phyloP scores from a whole-genome alignment of 1,140 invertebrate species.

The Orchestia grillus region DNA sequence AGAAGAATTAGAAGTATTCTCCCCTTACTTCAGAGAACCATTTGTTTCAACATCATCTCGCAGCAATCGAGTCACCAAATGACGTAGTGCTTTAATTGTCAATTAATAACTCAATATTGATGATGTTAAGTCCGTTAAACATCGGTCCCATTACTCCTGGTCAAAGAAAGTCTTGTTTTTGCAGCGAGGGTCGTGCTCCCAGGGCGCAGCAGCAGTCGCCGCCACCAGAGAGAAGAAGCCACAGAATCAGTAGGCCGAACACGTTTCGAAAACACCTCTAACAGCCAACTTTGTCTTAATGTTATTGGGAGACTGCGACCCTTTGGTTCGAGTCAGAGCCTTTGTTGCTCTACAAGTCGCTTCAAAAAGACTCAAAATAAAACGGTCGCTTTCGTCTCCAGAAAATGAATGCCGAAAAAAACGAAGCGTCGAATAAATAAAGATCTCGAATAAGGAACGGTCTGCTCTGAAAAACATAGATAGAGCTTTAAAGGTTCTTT shows the following conservation, averaged over 20 bases:
- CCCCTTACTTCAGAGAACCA: background rate
- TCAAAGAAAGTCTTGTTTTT: background rate
- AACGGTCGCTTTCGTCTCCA: constrained; percentile 5
- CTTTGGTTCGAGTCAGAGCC: constrained; percentile 18
- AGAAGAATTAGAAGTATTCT: background rate
- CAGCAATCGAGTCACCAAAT: background rate
- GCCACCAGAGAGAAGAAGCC: background rate
- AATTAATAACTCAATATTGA: background rate
- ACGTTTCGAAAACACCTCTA: constrained; percentile 48
- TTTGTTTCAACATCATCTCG: background rate
- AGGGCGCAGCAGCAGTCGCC: too few species aligned
- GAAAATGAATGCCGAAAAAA: background rate
- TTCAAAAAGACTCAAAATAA: constrained; percentile 12
- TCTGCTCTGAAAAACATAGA: background rate
- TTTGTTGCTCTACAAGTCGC: constrained; percentile 6
- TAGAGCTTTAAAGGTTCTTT: background rate
- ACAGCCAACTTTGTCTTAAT: constrained; percentile 55
- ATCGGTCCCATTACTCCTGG: background rate
- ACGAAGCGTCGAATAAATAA: background rate
- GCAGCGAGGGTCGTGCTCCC: too few species aligned
- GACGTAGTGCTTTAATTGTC: background rate
- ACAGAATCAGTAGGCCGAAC: background rate
- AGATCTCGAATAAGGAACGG: background rate
- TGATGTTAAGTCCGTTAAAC: background rate
- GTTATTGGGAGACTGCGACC: constrained; percentile 32